Evolutionary conservation across 2,113 vertebrate genomes (phyloP).

Genomic region (Limnothrissa miodon): DNA sequence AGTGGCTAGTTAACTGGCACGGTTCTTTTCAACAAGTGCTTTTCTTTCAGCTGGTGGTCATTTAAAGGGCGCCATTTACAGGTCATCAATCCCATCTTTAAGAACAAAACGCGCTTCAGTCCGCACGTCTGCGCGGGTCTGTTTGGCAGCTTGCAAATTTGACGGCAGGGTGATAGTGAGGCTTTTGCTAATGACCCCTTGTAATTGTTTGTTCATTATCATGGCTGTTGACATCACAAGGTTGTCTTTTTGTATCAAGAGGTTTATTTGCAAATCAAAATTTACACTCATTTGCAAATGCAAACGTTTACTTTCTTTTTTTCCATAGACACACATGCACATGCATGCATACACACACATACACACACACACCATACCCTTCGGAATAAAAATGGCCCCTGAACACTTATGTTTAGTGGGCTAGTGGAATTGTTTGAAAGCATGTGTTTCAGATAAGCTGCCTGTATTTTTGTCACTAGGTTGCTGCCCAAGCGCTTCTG

Average conservation of each 20-base stretch:
- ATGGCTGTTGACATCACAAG: background rate
- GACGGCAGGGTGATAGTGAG: background rate
- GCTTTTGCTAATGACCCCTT: background rate
- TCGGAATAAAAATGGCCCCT: constrained; percentile 12
- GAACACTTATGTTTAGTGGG: constrained; percentile 43
- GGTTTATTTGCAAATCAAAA: background rate
- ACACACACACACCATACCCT: background rate
- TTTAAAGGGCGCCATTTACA: constrained; percentile 66
- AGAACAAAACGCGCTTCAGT: constrained; percentile 53
- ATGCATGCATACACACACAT: background rate
- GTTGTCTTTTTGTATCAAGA: background rate
- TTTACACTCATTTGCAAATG: background rate
- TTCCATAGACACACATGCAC: background rate
- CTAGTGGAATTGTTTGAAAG: constrained; percentile 48
- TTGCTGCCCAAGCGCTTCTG: constrained; percentile 41
- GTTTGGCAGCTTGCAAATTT: background rate
- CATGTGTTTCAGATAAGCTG: constrained; percentile 39
- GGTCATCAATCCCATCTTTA: constrained; percentile 55
- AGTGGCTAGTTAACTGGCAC: constrained; percentile 58
- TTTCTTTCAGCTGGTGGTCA: constrained; percentile 23
- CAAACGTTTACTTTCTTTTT: background rate
- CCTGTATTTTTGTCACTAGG: constrained; percentile 41
- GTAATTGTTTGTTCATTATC: background rate
- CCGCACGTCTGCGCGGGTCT: background rate
- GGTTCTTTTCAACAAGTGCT: constrained; percentile 70